Percentiles rank a stretch among this genome's conserved stretches.
These are phyloP conservation scores for Folsomia manolachei DNA, from an alignment of 2,888 invertebrate species.

Conservation along the genomic window DNA sequence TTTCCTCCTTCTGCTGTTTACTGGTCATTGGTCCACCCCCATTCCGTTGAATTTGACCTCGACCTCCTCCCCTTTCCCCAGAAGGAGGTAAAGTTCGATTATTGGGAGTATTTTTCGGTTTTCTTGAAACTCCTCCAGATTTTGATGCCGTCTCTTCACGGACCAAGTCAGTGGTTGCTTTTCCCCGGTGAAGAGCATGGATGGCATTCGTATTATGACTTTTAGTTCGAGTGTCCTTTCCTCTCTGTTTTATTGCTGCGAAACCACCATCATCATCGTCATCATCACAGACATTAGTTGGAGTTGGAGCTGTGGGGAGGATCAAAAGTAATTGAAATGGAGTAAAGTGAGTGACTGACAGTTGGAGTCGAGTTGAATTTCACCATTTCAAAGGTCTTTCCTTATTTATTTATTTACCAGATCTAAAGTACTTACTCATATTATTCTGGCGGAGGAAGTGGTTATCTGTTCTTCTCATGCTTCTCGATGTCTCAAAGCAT, in stretches of 20 bases:
- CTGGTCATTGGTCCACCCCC: too few species aligned
- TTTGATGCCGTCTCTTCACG: neutral
- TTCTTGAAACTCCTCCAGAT: too few species aligned
- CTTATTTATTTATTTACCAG: neutral
- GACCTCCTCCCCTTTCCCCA: too few species aligned
- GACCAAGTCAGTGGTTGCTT: neutral
- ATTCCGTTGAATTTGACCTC: too few species aligned
- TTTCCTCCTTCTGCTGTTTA: neutral
- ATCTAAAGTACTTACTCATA: neutral
- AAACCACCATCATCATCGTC: too few species aligned
- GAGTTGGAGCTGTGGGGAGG: neutral
- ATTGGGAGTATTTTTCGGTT: neutral
- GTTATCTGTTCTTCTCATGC: neutral
- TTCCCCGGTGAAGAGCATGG: neutral
- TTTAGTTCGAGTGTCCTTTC: neutral
- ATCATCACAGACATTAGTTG: too few species aligned
- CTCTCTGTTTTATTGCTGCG: neutral
- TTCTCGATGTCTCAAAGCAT: too few species aligned
- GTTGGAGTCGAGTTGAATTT: neutral
- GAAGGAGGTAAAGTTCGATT: neutral
- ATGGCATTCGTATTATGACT: neutral
- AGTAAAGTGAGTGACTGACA: neutral
- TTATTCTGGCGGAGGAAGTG: neutral
- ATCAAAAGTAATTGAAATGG: neutral
- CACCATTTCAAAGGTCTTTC: neutral